Evolutionary conservation across 2,888 invertebrate genomes (phyloP).

Genomic region (Eristalis tenax): DNA sequence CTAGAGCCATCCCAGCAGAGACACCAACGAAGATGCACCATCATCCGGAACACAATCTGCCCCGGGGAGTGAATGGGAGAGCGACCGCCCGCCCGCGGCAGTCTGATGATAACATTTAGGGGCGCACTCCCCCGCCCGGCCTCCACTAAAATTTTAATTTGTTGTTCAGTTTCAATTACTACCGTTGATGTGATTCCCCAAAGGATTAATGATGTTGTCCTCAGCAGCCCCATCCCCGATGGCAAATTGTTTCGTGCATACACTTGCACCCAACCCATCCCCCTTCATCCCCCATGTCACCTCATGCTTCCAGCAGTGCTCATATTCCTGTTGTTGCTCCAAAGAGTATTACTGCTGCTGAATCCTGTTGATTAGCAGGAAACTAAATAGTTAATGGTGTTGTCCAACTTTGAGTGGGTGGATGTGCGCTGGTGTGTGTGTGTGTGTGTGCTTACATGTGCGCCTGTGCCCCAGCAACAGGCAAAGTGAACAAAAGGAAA

Average conservation of each 20-base stretch:
- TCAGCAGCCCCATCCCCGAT: neutral
- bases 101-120: constrained; percentile 10
- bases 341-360: constrained; percentile 23
- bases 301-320: neutral
- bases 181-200: constrained; percentile 46
- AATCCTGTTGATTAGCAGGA: constrained; percentile 59
- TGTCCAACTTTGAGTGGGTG: constrained; percentile 23
- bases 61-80: neutral
- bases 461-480: constrained; percentile 36
- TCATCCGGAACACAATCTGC: constrained; percentile 9
- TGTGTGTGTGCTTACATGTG: constrained; percentile 7
- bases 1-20: neutral
- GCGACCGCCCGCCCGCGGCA: neutral
- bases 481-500: constrained; percentile 43
- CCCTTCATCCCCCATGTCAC: neutral
- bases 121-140: neutral
- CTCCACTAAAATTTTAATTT: constrained; percentile 32
- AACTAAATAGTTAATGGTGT: constrained; percentile 52
- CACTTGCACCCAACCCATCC: constrained; percentile 2
- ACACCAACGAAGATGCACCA: constrained; percentile 2
- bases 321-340: constrained; percentile 8
- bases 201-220: constrained; percentile 45
- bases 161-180: constrained; percentile 51
- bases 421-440: neutral
- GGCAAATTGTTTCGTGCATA: constrained; percentile 13